Base-by-base conservation (phyloP, 2,888 invertebrate genomes). In the Polydrusus tereticollis region DNA sequence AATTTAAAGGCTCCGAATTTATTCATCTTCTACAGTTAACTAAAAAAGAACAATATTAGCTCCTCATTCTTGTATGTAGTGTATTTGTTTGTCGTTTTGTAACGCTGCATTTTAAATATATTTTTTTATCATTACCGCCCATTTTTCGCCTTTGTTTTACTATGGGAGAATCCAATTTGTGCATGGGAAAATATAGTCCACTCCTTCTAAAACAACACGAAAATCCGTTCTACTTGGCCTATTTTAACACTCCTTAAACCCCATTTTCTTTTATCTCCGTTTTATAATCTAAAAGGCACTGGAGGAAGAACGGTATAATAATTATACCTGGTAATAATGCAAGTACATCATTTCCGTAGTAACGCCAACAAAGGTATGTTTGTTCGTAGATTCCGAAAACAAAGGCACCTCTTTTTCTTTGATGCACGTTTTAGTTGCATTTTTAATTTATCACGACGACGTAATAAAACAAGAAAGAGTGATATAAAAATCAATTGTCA, bases 271-370 rank as follows among this genome's bases (percentile, higher is more conserved):
- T 58, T 60, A 71, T 71, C 65, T 57, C 59, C 59, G 59, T 58
- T 29, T 59, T 20, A 23, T 52, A 50, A 71, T 71, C 70, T 64
- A 50, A 60, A 71, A 71, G n/a, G 52, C 58, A 70, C 41, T 18
- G 26, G 47, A 45, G 69, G 59, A 71, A 38, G 52, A 64, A 64
- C 59, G 59, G 45, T 58, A 41, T 71, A 71, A 65, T 71, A 47
- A 59, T 41, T 65, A 59, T 23, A 38, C 58, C 47, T 36, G 21
- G 50, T 59, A 58, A 71, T 65, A 65, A 71, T 36, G 23, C 58
- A 41, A 71, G 65, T 65, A 59, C 60, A 59, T 71, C 70, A 41
- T 71, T 71, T 71, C 65, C 70, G 47, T 60, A 63, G 33, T 50
- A 62, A 50, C n/a, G 20, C 26, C 50, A 70, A 70, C 70, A 70